phyloP scores from a whole-genome alignment of 2,797 vertebrate species.

The Petrocephalus sullivani region DNA sequence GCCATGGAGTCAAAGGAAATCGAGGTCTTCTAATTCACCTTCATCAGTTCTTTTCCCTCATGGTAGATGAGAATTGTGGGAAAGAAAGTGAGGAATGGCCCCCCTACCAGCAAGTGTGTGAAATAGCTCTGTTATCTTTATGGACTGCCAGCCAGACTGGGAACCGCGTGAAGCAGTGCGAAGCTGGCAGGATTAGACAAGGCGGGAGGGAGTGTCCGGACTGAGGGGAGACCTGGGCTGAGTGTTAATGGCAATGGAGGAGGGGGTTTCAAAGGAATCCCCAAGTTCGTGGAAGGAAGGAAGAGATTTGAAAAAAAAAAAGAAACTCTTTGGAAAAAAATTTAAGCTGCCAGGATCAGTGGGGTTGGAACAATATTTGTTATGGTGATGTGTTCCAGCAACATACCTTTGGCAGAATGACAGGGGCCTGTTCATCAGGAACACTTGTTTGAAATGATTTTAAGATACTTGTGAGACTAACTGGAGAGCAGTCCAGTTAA shows the following conservation, averaged over 20 bases:
- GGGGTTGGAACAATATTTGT: conserved; percentile 11
- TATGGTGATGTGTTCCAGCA: conserved; percentile 28
- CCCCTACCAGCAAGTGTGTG: conserved; percentile 26
- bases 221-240: conserved; percentile 40
- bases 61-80: conserved; percentile 45
- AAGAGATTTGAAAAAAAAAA: conserved; percentile 28
- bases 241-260: conserved; percentile 7
- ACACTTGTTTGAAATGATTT: conserved; percentile 25
- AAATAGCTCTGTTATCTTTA: conserved; percentile 48
- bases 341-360: conserved; percentile 21
- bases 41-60: conserved; percentile 37
- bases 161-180: conserved; percentile 27
- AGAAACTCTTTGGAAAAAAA: conserved; percentile 17
- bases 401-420: conserved; percentile 27
- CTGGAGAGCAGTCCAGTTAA: background rate
- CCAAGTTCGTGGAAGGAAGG: conserved; percentile 12
- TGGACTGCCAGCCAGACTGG: conserved; percentile 50
- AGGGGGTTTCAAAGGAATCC: conserved; percentile 31
- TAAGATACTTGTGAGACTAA: conserved; percentile 16
- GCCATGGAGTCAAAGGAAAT: conserved; percentile 4
- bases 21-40: conserved; percentile 29
- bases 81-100: conserved; percentile 42
- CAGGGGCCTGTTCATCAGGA: conserved; percentile 30
- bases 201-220: conserved; percentile 33
- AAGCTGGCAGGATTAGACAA: conserved; percentile 57